Base-by-base conservation (phyloP, 2,888 invertebrate genomes). In the Acanthosoma haemorrhoidale region DNA sequence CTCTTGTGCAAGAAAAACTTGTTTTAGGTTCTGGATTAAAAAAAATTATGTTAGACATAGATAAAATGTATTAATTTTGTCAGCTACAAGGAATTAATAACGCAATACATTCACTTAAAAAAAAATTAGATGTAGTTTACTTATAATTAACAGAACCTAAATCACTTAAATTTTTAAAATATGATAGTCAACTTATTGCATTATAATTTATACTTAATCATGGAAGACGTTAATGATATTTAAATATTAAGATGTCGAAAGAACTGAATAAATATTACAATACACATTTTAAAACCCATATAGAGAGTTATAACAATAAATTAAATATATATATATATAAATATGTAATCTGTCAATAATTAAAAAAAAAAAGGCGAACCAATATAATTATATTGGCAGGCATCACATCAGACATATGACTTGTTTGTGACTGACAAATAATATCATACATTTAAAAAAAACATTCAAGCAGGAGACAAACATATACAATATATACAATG, bases 151-250 rank as follows among this genome's bases (percentile, higher is more conserved):
- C 13, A 8, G 0, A n/a, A n/a, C 6, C 4, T 13, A 51, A 13
- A 25, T 51, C 25, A 16, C 29, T 25, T 51, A 1, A 13, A 25
- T 2, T 1, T 25, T n/a, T 25, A 25, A 51, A 51, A n/a, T 13
- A 21, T 51, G 51, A 51, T 25, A n/a, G n/a, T 1, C n/a, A 51
- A 51, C 13, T 51, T 51, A 51, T 51, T 51, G 51, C 51, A 29
- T 51, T 1, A 25, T 43, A 43, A 43, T 51, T n/a, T n/a, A 25
- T 25, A 25, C 5, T 51, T n/a, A 25, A 51, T n/a, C 13, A 29
- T 51, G 51, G 51, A 51, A 51, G 51, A 51, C 51, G 18, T 43
- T 51, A 51, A 51, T n/a, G 25, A n/a, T 51, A 51, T 21, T 25
- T n/a, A 51, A 51, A 25, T 25, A n/a, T 51, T 25, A 51, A n/a